Base-by-base conservation (phyloP, 2,113 vertebrate species). In the Coptodon rendalli region DNA sequence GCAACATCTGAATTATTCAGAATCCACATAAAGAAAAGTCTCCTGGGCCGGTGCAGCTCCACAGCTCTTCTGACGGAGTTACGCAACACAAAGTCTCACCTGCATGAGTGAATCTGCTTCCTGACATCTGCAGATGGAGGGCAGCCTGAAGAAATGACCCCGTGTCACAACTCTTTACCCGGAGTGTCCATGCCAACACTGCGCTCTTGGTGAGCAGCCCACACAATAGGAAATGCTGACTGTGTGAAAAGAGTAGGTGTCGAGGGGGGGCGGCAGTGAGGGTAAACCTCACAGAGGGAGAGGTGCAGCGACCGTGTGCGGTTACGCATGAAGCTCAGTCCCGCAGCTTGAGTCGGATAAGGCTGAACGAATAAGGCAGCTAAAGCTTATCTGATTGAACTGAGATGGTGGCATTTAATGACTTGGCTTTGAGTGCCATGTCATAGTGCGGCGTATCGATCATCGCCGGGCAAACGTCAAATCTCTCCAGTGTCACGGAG, bases 121-220 rank as follows among this genome's bases (percentile, higher is more conserved):
- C 79, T 92, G 91, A 93, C 91, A 91, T 86, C 61, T 89, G 84
- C 87, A 92, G 94, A 93, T 89, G 86, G 88, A 90, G 66, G 83
- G 27, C 36, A 80, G 90, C 91, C 91, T 63, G 82, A 54, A 91
- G 91, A 88, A 86, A 81, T 86, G 88, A 92, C 91, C 92, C 88
- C 1, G 50, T 94, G 93, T 94, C 94, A 89, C 86, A 91, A 83
- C 79, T 82, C 83, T 91, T 92, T 89, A 89, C 82, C 87, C 10
- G 27, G 40, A 17, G 22, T 81, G 87, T 86, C 90, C 79, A 53
- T 84, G 68, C 82, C 12, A 86, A 80, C 38, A 3, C 85, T 79
- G 84, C 89, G 85, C 90, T 91, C 90, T 90, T 84, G 84, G 54
- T 88, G 89, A 27, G 81, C 54, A 61, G 73, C 53, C 82, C 85